Evolutionary conservation across 2,888 invertebrate species (phyloP), one percentile per base, ranked within the genome.

Genomic region (Synanthedon vespiformis): DNA sequence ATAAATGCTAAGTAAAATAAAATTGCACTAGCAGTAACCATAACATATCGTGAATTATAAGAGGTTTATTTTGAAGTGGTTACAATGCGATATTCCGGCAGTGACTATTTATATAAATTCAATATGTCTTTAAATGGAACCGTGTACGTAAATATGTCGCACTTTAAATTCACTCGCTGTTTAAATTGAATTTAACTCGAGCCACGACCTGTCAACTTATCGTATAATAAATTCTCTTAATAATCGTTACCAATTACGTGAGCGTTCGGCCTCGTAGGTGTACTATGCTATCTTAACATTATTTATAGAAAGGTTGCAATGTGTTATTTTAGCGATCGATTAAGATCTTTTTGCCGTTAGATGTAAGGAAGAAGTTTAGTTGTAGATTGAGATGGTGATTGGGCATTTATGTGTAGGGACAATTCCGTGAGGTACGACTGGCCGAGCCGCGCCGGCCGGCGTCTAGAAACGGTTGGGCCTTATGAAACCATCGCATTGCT

Each of bases 171-270:
- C 70, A 71, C 62, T 63, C 69, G 63, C 66, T 64, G 62, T 65
- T 51, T 54, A 52, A 52, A 54, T 80, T 76, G 65, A 74, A 72
- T 77, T 77, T 72, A 79, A 74, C 70, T 73, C 70, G 58, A 72
- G 65, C 66, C 70, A 72, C 67, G 72, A 71, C 69, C 70, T 77
- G 80, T 79, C 80, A 78, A 77, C 73, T 77, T 80, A 77, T 79
- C 74, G 75, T 72, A 75, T 77, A 82, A 34, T 83, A 80, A 82
- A 83, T 81, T 81, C 72, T 72, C 72, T 74, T 76, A 79, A 79
- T 82, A 81, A 80, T 80, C 74, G 75, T 78, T 79, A 75, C 78
- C 82, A 80, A 83, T 83, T 81, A 83, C 75, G 74, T 72, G 77
- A 78, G 71, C 69, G 74, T 76, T 74, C 71, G 74, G 77, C 77